Evolutionary conservation across 2,888 invertebrate species (phyloP).

Genomic region (Electrophaes corylata): DNA sequence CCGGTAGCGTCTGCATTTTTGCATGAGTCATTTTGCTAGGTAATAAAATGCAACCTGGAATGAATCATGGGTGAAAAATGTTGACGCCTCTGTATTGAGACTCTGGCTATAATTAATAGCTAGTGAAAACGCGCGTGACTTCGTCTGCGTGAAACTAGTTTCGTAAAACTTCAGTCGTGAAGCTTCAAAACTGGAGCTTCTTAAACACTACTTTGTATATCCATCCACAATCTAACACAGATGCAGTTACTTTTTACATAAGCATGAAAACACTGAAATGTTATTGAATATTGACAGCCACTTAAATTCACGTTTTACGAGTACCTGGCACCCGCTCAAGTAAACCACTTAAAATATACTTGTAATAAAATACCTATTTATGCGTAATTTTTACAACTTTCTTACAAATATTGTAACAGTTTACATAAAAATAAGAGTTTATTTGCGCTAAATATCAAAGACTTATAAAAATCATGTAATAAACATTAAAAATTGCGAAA

Average conservation of each 20-base stretch:
- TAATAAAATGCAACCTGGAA: constrained; percentile 40
- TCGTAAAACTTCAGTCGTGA: no score
- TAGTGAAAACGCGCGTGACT: no score
- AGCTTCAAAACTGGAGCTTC: no score
- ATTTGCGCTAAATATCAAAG: constrained; percentile 41
- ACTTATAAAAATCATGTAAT: constrained; percentile 15
- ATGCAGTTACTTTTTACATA: not conserved
- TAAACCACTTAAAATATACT: constrained; percentile 25
- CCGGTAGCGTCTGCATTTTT: constrained; percentile 56
- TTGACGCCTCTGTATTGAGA: constrained; percentile 12
- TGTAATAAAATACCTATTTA: constrained; percentile 35
- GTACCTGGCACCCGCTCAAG: no score
- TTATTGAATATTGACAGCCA: constrained; percentile 16
- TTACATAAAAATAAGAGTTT: constrained; percentile 37
- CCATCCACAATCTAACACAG: no score
- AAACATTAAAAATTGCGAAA: constrained; percentile 42
- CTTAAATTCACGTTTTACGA: constrained; percentile 24
- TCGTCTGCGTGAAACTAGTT: no score
- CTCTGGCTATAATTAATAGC: no score
- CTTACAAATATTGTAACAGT: constrained; percentile 25
- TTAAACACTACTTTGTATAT: no score
- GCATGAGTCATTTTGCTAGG: constrained; percentile 50
- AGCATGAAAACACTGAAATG: not conserved
- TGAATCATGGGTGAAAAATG: constrained; percentile 48
- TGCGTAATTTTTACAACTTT: constrained; percentile 18